These are phyloP conservation scores for Ictalurus furcatus DNA, from an alignment of 2,113 vertebrate genomes.

Conservation along the genomic window DNA sequence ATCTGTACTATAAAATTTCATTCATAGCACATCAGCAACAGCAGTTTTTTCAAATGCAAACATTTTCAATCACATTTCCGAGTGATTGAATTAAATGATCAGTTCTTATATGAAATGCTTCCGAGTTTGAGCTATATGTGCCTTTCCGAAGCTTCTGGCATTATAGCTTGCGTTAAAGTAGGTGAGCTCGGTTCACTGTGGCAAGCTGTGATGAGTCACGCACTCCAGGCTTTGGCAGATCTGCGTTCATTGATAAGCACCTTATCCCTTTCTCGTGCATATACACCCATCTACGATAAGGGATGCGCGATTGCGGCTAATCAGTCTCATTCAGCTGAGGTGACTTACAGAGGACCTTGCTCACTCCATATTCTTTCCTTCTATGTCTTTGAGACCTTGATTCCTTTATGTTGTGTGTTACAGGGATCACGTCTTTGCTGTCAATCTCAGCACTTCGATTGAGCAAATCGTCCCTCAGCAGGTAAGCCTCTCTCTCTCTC, in stretches of 20 bases:
- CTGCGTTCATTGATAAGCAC: slow-evolving; percentile 27
- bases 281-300: slow-evolving; percentile 26
- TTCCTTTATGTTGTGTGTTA: slow-evolving; percentile 39
- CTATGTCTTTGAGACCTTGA: slow-evolving; percentile 18
- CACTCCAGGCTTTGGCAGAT: background rate
- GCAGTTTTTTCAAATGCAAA: background rate
- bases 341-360: slow-evolving; percentile 32
- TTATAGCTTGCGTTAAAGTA: background rate
- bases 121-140: background rate
- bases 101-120: background rate
- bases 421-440: slow-evolving; percentile 90
- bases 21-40: background rate
- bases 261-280: background rate
- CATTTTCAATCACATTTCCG: background rate
- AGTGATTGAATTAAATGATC: background rate
- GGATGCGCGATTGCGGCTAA: slow-evolving; percentile 49
- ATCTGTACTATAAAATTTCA: background rate
- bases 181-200: background rate
- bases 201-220: background rate
- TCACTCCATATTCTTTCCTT: background rate
- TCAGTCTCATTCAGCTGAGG: slow-evolving; percentile 52
- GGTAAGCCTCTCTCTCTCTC: slow-evolving; percentile 69
- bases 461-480: slow-evolving; percentile 81
- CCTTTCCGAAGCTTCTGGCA: background rate
- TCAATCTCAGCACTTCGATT: slow-evolving; percentile 78